These are phyloP conservation scores for Acrossocheilus fasciatus DNA, from an alignment of 2,797 vertebrate genomes.

Conservation along the genomic window DNA sequence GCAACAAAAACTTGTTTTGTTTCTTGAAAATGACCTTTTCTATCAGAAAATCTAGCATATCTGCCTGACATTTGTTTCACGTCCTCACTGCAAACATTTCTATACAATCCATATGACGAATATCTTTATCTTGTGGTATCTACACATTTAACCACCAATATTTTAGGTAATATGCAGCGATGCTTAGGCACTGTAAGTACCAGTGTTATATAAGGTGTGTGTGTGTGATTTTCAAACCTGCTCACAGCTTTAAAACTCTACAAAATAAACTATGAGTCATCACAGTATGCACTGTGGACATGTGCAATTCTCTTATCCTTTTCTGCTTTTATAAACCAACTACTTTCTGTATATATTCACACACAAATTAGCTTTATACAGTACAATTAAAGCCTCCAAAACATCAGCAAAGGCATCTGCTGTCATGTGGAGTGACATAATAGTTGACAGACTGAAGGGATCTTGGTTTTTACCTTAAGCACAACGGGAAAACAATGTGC, in stretches of 20 bases:
- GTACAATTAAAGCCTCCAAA: slow-evolving; percentile 17
- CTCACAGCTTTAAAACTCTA: slow-evolving; percentile 15
- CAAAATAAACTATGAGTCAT: slow-evolving; percentile 47
- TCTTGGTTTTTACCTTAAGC: slow-evolving; percentile 4
- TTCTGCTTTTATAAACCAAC: slow-evolving; percentile 10
- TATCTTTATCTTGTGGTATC: slow-evolving; percentile 14
- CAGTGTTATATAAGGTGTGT: background rate
- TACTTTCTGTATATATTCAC: slow-evolving; percentile 13
- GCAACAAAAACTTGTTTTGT: background rate
- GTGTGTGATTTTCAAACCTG: slow-evolving; percentile 32
- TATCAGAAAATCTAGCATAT: slow-evolving; percentile 5
- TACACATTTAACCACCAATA: background rate
- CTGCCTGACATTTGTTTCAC: slow-evolving; percentile 27
- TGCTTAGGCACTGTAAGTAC: background rate
- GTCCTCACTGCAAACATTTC: background rate
- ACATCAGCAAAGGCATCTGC: background rate
- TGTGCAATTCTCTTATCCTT: slow-evolving; percentile 15
- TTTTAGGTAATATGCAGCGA: background rate
- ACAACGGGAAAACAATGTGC: slow-evolving; percentile 17
- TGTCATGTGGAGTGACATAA: slow-evolving; percentile 28
- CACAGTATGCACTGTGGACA: slow-evolving; percentile 13
- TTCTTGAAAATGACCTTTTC: slow-evolving; percentile 17
- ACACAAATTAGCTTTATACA: slow-evolving; percentile 33
- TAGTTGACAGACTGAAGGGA: background rate
- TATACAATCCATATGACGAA: background rate